Evolutionary conservation across 2,113 vertebrate genomes (phyloP).

Genomic region (Camelus dromedarius): DNA sequence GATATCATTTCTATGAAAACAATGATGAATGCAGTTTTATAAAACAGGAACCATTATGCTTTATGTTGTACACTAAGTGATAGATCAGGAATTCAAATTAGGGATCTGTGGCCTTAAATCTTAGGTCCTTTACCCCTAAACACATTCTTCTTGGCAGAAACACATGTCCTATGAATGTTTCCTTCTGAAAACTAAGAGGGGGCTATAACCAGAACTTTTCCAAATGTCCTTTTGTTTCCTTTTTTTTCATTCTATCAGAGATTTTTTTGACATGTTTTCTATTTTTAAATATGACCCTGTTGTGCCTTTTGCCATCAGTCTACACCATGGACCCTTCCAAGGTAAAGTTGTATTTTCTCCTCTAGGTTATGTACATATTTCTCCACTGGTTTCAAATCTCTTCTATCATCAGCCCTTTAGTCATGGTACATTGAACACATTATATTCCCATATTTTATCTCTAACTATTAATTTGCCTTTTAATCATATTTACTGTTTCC

Average conservation of each 20-base stretch:
- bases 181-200: conserved; percentile 42
- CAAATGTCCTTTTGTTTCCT: background rate
- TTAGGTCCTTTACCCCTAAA: background rate
- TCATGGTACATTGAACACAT: conserved; percentile 41
- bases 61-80: background rate
- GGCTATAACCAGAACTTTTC: background rate
- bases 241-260: background rate
- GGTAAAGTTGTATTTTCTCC: background rate
- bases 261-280: conserved; percentile 50
- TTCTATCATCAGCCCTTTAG: background rate
- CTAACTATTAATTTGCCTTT: conserved; percentile 35
- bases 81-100: background rate
- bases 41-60: background rate
- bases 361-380: background rate
- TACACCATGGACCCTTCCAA: background rate
- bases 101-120: background rate
- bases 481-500: conserved; percentile 23
- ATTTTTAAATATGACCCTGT: background rate
- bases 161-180: background rate
- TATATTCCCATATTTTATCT: conserved; percentile 8
- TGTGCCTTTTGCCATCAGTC: background rate
- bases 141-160: background rate
- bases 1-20: background rate
- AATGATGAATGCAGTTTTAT: background rate
- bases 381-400: background rate